Conservation (phyloP, 1,140 invertebrate species). For the Xylocopa sonorina region DNA sequence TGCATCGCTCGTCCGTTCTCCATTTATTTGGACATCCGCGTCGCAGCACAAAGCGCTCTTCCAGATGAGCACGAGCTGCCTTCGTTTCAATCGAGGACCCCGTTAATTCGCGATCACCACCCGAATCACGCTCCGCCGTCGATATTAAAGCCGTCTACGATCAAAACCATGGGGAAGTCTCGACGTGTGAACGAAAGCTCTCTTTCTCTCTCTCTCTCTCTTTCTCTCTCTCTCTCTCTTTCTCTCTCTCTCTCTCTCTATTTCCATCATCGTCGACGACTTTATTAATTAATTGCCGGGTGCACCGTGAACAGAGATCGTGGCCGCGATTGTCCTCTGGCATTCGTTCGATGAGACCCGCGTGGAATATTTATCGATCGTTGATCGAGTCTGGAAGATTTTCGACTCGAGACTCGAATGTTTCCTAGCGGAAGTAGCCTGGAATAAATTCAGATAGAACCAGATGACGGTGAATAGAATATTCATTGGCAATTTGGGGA, state of each 20-base stretch:
- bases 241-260: no score
- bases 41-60: slow-evolving; percentile 29
- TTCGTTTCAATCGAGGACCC: slow-evolving; percentile 27
- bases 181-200: not conserved
- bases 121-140: not conserved
- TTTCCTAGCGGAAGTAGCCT: no score
- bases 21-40: slow-evolving; percentile 60
- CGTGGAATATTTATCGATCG: not conserved
- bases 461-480: not conserved
- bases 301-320: no score
- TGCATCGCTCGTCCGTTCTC: slow-evolving; percentile 32
- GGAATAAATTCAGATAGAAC: not conserved
- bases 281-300: slow-evolving; percentile 29
- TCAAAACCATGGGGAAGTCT: not conserved
- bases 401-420: no score
- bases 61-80: slow-evolving; percentile 20
- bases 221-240: no score
- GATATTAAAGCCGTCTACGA: not conserved
- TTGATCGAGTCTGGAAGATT: not conserved
- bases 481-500: not conserved
- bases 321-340: not conserved
- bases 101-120: slow-evolving; percentile 11
- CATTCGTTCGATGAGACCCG: not conserved
- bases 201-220: no score
- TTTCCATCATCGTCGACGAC: not conserved